These are phyloP conservation scores for Hippolais icterina DNA, from an alignment of 2,113 vertebrate species.

Conservation along the genomic window DNA sequence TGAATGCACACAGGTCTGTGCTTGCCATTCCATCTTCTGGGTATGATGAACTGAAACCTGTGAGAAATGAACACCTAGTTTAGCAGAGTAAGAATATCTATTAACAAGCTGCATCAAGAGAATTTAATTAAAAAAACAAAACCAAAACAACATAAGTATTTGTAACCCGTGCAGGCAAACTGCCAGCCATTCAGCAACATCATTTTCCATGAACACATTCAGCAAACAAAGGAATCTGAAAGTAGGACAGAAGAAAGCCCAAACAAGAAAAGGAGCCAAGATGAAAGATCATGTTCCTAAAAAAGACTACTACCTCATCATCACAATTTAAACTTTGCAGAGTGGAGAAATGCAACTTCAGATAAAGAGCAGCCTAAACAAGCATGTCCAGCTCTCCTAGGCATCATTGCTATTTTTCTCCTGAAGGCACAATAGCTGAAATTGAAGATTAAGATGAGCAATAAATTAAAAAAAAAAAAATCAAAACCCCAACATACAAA, in stretches of 20 bases:
- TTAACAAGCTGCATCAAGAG: background rate
- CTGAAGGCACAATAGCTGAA: background rate
- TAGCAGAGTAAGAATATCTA: background rate
- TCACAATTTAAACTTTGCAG: background rate
- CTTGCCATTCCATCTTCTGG: conserved; percentile 87
- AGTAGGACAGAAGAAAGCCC: background rate
- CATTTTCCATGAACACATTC: conserved; percentile 10
- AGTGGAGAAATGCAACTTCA: conserved; percentile 7
- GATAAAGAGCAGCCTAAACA: conserved; percentile 6
- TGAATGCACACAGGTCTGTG: conserved; percentile 94
- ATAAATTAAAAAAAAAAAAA: background rate
- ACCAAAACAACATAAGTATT: background rate
- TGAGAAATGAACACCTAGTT: conserved; percentile 15
- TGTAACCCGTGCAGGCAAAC: background rate
- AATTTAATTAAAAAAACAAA: background rate
- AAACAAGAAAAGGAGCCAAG: background rate
- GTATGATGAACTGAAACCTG: conserved; percentile 95
- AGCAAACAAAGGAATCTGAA: conserved; percentile 27
- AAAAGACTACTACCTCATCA: conserved; percentile 39
- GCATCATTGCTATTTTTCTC: background rate
- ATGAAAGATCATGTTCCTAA: conserved; percentile 24
- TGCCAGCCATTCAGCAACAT: background rate
- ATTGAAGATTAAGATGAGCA: background rate
- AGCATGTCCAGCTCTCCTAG: background rate
- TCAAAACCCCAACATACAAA: background rate